Percentiles rank a stretch among this genome's conserved stretches.
phyloP scores from a whole-genome alignment of 2,113 vertebrate species.

The Fulica atra region DNA sequence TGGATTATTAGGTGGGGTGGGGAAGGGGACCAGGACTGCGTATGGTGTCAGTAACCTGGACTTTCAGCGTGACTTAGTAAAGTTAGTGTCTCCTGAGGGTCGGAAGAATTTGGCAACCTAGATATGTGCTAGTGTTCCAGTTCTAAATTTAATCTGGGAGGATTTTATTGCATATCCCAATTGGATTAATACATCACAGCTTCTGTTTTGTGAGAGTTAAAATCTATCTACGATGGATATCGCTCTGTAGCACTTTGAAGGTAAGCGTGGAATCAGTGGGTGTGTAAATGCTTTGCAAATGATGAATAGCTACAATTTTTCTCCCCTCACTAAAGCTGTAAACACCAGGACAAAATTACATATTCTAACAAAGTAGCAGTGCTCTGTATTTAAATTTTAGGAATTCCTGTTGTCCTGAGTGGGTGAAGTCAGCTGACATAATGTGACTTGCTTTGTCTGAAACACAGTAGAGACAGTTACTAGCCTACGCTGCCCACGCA shows the following conservation, averaged over 20 bases:
- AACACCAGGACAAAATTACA: background rate
- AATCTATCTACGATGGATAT: background rate
- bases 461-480: background rate
- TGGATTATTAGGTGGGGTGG: background rate
- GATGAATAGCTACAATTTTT: background rate
- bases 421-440: constrained; percentile 15
- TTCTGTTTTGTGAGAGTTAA: background rate
- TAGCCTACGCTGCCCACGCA: background rate
- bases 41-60: background rate
- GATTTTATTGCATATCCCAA: background rate
- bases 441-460: background rate
- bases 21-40: background rate
- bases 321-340: background rate
- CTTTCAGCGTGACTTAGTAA: background rate
- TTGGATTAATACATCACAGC: background rate
- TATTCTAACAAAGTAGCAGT: background rate
- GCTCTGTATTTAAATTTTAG: background rate
- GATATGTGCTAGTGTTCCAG: background rate
- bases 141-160: background rate
- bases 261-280: background rate
- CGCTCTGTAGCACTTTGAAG: background rate
- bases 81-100: background rate
- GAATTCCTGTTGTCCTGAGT: background rate
- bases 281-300: background rate
- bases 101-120: background rate